Conservation (phyloP, 2,797 vertebrate genomes). For the Knipowitschia caucasica region DNA sequence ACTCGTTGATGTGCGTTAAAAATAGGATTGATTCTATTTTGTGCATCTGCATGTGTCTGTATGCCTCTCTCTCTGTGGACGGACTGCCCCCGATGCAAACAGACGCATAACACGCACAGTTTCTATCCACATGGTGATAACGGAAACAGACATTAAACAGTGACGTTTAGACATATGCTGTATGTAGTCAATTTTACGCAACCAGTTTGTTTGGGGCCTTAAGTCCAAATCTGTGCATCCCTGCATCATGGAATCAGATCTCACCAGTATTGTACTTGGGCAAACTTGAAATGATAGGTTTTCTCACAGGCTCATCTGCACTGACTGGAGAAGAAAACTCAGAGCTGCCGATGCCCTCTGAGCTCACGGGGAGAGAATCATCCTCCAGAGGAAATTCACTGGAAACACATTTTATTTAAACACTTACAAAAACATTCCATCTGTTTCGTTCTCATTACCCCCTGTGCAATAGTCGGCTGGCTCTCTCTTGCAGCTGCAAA, state of each 20-base stretch:
- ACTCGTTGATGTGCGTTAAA: too few species aligned
- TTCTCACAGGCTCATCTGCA: constrained; percentile 51
- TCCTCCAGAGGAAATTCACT: constrained; percentile 60
- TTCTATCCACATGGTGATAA: too few species aligned
- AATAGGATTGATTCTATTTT: too few species aligned
- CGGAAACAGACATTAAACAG: too few species aligned
- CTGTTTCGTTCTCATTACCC: constrained; percentile 60
- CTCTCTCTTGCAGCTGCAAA: constrained; percentile 78
- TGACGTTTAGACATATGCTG: too few species aligned
- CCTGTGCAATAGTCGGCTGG: constrained; percentile 74
- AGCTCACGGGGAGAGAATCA: constrained; percentile 68
- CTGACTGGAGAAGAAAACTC: constrained; percentile 65
- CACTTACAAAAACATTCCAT: neutral
- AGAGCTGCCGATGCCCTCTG: constrained; percentile 71
- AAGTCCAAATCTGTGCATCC: too few species aligned
- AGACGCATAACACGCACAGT: too few species aligned
- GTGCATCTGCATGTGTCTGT: too few species aligned
- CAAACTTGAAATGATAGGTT: constrained; percentile 45
- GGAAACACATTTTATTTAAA: constrained; percentile 9
- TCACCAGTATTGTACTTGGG: constrained; percentile 51
- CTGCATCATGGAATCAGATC: constrained; percentile 9
- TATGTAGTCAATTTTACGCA: too few species aligned
- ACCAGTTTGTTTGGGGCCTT: too few species aligned
- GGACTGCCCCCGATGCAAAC: too few species aligned
- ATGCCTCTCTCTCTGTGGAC: too few species aligned